Base-by-base conservation (phyloP, 2,888 invertebrate genomes). In the Aspidiotus destructor region DNA sequence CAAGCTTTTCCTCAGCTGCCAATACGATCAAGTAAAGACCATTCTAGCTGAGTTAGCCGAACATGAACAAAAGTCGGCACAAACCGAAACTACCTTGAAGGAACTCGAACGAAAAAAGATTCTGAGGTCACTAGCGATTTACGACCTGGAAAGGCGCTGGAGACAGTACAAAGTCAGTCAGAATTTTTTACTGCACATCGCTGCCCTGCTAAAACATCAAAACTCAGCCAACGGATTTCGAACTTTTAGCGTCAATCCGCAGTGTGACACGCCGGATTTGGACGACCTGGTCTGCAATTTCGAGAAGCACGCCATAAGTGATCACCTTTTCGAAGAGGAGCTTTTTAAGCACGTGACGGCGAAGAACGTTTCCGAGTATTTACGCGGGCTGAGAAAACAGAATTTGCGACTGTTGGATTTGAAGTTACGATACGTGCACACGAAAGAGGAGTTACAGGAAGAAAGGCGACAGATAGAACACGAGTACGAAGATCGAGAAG, bases 71-170 rank as follows among this genome's bases (percentile, higher is more conserved):
- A 44, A 67, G 41, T 67, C 58, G 0, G 48, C 16, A 1, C 10
- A 2, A 8, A 42, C 60, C 52, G n/a, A 16, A 40, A n/a, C 17
- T 16, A 41, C 41, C 28, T 40, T 58, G 17, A 11, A 28, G 11
- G 6, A 13, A 7, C 28, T 67, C 9, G 58, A 41, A n/a, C 44
- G 41, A 13, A 9, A 42, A 16, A n/a, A 28, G 1, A 52, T 17
- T 1, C 42, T 48, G 48, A 67, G 52, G 41, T 67, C 67, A 15
- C 48, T 67, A n/a, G 44, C n/a, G 13, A 67, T 67, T 15, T 60
- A 60, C 52, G 60, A 60, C 15, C n/a, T 67, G 52, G 67, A 67
- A 40, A 17, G 52, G 11, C 42, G 13, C 13, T 67, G 67, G 67
- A 58, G 60, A 48, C n/a, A 48, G 28, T 60, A 60, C 41, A 60